phyloP scores from a whole-genome alignment of 2,113 vertebrate genomes.

The Ailuropoda melanoleuca region DNA sequence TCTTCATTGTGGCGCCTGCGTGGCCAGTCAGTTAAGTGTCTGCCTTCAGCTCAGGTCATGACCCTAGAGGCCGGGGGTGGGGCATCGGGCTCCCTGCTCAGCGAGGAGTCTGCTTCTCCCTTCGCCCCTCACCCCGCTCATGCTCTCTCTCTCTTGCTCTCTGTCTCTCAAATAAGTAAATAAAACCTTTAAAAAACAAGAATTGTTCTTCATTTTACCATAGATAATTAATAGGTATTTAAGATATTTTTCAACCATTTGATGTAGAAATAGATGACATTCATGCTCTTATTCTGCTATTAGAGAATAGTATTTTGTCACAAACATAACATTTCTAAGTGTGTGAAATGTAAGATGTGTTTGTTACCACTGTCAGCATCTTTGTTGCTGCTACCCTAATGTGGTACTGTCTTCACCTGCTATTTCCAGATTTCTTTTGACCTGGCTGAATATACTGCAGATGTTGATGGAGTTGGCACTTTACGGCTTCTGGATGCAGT shows the following conservation, averaged over 20 bases:
- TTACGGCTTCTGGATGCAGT: slow-evolving; percentile 95
- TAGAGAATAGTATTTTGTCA: not conserved
- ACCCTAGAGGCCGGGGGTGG: not conserved
- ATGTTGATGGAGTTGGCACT: slow-evolving; percentile 97
- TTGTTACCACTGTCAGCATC: not conserved
- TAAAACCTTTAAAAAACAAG: not conserved
- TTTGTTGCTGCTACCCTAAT: not conserved
- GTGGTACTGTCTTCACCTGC: not conserved
- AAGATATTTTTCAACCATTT: not conserved
- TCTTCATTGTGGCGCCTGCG: not conserved
- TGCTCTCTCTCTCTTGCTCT: not conserved
- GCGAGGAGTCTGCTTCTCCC: not conserved
- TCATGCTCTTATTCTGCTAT: not conserved
- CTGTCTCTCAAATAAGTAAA: not conserved
- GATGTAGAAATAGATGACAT: not conserved
- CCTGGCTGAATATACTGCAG: slow-evolving; percentile 97
- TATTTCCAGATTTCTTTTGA: slow-evolving; percentile 95
- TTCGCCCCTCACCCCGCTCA: not conserved
- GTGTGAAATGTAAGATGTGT: not conserved
- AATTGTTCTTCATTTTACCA: not conserved
- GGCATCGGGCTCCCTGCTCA: not conserved
- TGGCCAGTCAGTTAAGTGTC: not conserved
- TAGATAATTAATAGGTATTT: not conserved
- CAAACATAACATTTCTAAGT: not conserved
- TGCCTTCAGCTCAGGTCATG: not conserved